Percentiles rank a stretch among this genome's conserved stretches.
Evolutionary conservation across 2,113 vertebrate species (phyloP).

Genomic region (Ceratotherium simum): DNA sequence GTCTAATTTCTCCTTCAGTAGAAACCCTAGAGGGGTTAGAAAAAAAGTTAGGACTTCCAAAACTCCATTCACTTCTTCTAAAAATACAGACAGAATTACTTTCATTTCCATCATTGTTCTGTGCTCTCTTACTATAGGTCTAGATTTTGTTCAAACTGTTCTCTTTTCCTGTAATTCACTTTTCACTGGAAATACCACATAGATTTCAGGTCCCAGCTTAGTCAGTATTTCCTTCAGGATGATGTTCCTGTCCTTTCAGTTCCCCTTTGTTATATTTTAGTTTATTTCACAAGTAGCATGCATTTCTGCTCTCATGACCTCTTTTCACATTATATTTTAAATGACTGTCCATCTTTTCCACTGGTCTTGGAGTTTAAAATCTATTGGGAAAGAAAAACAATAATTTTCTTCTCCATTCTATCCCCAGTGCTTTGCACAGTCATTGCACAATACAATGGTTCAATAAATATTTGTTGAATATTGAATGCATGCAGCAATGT

Average conservation of each 20-base stretch:
- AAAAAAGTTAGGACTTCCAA: background rate
- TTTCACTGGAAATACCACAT: background rate
- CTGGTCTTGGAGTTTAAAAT: background rate
- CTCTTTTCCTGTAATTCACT: background rate
- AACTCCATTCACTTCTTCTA: background rate
- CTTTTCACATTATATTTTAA: background rate
- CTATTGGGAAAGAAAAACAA: background rate
- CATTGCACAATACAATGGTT: background rate
- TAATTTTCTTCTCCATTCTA: background rate
- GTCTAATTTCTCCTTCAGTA: background rate
- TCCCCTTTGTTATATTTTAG: background rate
- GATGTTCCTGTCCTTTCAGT: background rate
- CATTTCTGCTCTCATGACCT: background rate
- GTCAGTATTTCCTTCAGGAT: background rate
- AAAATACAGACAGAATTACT: background rate
- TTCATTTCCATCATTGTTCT: background rate
- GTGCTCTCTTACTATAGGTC: background rate
- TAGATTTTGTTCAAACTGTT: background rate
- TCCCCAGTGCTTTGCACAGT: background rate
- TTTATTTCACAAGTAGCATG: background rate
- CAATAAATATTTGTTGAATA: background rate
- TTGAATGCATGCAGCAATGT: background rate
- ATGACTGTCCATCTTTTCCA: background rate
- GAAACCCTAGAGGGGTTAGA: background rate
- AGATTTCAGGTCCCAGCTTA: background rate